Conservation (phyloP, 2,113 vertebrate genomes). For the Esox niger region DNA sequence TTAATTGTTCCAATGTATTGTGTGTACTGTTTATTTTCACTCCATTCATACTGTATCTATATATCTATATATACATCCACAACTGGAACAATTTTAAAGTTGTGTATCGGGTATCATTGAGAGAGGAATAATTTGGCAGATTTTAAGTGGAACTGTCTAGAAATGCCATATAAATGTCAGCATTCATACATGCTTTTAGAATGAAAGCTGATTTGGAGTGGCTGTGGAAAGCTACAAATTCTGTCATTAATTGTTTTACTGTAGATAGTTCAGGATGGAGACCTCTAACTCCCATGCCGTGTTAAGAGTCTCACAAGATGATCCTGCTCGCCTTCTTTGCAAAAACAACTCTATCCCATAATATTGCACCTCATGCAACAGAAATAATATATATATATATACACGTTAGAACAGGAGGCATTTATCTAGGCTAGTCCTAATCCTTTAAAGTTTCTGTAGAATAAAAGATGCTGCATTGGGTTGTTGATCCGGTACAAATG, state of each 20-base stretch:
- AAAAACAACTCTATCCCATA: conserved; percentile 17
- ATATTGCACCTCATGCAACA: conserved; percentile 45
- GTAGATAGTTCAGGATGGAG: background rate
- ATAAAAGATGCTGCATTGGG: background rate
- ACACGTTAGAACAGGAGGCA: background rate
- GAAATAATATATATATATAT: conserved; percentile 3
- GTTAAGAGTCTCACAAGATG: background rate
- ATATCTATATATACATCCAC: conserved; percentile 7
- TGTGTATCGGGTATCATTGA: conserved; percentile 24
- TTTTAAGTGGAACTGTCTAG: background rate
- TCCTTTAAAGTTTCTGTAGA: background rate
- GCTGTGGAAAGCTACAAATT: background rate
- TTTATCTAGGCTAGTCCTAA: background rate
- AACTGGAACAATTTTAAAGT: conserved; percentile 32
- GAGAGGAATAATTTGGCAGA: background rate
- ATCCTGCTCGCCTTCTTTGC: conserved; percentile 12
- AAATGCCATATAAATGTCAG: background rate
- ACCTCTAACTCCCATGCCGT: background rate
- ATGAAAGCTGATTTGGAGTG: too few relatives aligned
- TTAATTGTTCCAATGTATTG: conserved; percentile 18
- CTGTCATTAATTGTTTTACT: background rate
- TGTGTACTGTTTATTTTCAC: conserved; percentile 8
- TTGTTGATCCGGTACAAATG: background rate
- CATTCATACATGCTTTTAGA: background rate
- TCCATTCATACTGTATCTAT: background rate